Percentiles rank a stretch among this genome's conserved stretches.
Evolutionary conservation across 2,797 vertebrate genomes (phyloP).

Genomic region (Muscicapa striata): DNA sequence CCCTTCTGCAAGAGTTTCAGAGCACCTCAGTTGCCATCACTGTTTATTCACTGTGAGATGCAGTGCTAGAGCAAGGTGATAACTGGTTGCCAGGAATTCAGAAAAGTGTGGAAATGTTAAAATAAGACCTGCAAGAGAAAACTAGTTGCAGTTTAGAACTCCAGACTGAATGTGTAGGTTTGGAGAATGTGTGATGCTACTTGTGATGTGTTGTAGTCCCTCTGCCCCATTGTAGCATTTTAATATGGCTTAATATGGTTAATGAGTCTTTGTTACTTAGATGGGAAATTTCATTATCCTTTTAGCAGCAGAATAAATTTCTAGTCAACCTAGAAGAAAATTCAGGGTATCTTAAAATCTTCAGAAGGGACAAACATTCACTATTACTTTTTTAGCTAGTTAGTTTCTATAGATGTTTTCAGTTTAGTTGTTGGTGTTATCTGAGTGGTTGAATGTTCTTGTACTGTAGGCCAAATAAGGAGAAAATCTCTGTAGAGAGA

Average conservation of each 20-base stretch:
- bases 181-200: background rate
- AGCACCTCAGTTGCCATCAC: background rate
- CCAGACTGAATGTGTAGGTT: background rate
- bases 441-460: background rate
- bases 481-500: background rate
- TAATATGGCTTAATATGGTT: background rate
- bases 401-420: background rate
- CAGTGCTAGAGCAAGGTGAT: background rate
- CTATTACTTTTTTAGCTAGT: background rate
- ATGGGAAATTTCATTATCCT: background rate
- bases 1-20: background rate
- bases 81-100: background rate
- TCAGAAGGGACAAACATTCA: background rate
- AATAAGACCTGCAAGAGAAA: background rate
- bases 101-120: background rate
- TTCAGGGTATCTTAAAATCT: background rate
- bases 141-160: background rate
- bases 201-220: background rate
- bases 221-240: background rate
- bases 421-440: background rate
- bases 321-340: background rate
- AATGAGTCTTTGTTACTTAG: background rate
- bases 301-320: background rate
- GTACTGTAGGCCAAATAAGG: background rate
- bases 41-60: background rate